A percentile compares a stretch with the other conserved stretches of the same genome.
Evolutionary conservation across 2,797 vertebrate genomes (phyloP).

Genomic region (Lophius americanus): DNA sequence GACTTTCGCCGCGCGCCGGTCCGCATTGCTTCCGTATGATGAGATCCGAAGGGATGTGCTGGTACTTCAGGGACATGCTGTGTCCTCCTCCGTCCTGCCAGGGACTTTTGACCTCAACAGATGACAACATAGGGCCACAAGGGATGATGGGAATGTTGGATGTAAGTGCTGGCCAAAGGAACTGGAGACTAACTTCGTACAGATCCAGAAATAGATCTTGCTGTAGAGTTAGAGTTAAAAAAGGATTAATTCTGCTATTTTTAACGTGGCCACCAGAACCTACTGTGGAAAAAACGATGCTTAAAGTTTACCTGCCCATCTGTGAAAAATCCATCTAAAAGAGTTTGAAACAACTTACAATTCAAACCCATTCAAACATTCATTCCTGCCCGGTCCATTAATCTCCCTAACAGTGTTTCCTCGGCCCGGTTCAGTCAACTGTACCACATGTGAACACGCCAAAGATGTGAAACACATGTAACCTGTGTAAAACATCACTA

Average conservation of each 20-base stretch:
- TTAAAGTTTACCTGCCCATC: too few species aligned
- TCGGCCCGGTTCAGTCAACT: too few species aligned
- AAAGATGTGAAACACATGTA: too few species aligned
- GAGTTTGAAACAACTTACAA: too few species aligned
- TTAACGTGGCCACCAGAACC: too few species aligned
- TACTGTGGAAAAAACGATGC: too few species aligned
- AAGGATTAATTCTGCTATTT: neutral
- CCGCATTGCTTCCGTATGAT: constrained; percentile 44
- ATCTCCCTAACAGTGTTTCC: too few species aligned
- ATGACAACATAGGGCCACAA: constrained; percentile 41
- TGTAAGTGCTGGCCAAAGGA: constrained; percentile 27
- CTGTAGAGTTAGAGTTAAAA: neutral
- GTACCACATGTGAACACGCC: too few species aligned
- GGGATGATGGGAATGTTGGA: constrained; percentile 22
- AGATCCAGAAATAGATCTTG: constrained; percentile 16
- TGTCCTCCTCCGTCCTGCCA: constrained; percentile 58
- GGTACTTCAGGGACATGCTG: constrained; percentile 50
- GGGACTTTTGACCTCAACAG: constrained; percentile 66
- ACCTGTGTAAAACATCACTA: too few species aligned
- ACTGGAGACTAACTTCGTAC: constrained; percentile 14
- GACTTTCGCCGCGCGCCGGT: constrained; percentile 52
- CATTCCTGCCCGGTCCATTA: too few species aligned
- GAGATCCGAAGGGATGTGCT: constrained; percentile 62
- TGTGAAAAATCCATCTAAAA: too few species aligned
- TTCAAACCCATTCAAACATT: too few species aligned